Conservation (phyloP, 2,113 vertebrate species). For the Noturus placidus region DNA sequence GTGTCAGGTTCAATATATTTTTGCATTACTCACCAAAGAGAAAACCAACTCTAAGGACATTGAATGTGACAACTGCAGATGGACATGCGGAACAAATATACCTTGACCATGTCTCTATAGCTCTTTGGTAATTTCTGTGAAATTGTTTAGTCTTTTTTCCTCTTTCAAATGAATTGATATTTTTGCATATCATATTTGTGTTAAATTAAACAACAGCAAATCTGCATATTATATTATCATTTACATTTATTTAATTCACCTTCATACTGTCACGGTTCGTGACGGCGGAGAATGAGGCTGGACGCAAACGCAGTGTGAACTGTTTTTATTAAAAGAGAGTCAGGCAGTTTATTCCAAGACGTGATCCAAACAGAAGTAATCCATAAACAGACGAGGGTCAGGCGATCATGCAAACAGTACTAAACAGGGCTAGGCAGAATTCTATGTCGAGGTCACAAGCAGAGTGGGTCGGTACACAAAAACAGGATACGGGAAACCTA, state of each 20-base stretch:
- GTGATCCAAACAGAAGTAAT: no score
- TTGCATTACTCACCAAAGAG: conserved; percentile 52
- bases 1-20: conserved; percentile 50
- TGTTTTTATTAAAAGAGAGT: no score
- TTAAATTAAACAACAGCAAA: conserved; percentile 6
- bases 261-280: no score
- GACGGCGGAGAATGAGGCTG: no score
- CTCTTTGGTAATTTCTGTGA: conserved; percentile 19
- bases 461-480: no score
- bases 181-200: neutral
- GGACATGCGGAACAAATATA: conserved; percentile 32
- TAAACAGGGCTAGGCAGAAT: no score
- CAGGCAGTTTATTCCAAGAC: no score
- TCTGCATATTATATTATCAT: neutral
- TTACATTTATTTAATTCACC: neutral
- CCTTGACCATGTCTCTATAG: conserved; percentile 8
- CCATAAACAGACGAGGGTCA: no score
- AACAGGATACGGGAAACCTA: no score
- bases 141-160: neutral
- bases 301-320: no score
- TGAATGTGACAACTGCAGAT: conserved; percentile 45
- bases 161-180: neutral
- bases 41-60: conserved; percentile 26
- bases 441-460: no score
- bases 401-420: no score